Conservation (phyloP, 2,113 vertebrate genomes). For the Penelope pileata region DNA sequence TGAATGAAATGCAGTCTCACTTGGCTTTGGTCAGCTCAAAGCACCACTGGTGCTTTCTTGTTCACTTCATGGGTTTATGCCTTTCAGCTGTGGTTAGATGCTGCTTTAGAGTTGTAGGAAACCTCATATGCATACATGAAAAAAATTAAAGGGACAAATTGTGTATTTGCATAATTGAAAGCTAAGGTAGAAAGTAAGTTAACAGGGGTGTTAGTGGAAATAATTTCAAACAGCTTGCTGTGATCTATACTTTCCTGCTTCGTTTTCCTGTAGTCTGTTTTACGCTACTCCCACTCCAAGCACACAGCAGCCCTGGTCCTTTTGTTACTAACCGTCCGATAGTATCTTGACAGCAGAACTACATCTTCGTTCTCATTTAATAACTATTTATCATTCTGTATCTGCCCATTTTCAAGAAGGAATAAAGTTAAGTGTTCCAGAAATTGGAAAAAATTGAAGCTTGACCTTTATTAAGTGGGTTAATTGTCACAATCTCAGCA, state of each 20-base stretch:
- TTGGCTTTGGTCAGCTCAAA: background rate
- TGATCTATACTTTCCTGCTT: conserved; percentile 40
- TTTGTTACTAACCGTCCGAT: conserved; percentile 44
- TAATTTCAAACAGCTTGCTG: background rate
- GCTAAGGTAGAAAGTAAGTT: background rate
- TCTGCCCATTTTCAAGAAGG: conserved; percentile 80
- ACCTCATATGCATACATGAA: background rate
- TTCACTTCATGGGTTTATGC: background rate
- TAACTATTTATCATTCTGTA: conserved; percentile 81
- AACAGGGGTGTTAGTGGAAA: background rate
- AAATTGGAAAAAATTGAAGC: conserved; percentile 85
- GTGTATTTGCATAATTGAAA: background rate
- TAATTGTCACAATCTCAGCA: conserved; percentile 86
- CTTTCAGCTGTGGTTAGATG: background rate
- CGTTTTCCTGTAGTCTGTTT: conserved; percentile 7
- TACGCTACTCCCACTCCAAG: conserved; percentile 6
- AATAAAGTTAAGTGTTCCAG: conserved; percentile 82
- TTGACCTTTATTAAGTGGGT: conserved; percentile 89
- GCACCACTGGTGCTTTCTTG: background rate
- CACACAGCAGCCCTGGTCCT: conserved; percentile 19
- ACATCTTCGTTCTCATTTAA: conserved; percentile 74
- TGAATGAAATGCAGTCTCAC: background rate
- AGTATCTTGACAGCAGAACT: conserved; percentile 72
- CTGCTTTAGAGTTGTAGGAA: background rate
- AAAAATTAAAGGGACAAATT: conserved; percentile 43